These are phyloP conservation scores for Spodoptera litura DNA, from an alignment of 1,140 invertebrate species.

Conservation along the genomic window DNA sequence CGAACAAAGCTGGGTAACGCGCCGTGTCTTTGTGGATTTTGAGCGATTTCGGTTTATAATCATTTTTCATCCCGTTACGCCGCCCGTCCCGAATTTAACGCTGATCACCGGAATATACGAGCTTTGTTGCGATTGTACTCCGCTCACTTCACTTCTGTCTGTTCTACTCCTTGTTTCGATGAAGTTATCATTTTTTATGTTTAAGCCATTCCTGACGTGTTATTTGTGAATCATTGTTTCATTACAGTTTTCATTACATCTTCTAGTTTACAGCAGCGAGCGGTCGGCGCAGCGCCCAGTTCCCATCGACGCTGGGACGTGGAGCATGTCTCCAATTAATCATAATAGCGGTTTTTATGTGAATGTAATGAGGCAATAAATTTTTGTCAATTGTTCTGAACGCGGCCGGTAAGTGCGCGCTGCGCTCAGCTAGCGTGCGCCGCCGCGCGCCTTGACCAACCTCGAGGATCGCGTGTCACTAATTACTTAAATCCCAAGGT, in stretches of 20 bases:
- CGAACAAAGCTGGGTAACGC: constrained; percentile 84
- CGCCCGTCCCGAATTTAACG: constrained; percentile 72
- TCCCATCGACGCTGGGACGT: constrained; percentile 7
- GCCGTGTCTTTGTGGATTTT: constrained; percentile 85
- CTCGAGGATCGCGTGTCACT: constrained; percentile 25
- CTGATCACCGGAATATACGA: constrained; percentile 65
- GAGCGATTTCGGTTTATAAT: constrained; percentile 83
- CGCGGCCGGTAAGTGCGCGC: neutral
- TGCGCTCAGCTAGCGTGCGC: constrained; percentile 24
- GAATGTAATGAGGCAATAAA: constrained; percentile 29
- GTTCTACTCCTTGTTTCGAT: neutral
- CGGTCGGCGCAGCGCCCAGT: neutral
- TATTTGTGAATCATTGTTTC: too few relatives aligned
- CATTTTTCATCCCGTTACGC: constrained; percentile 76
- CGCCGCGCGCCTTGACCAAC: constrained; percentile 52
- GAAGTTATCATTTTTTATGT: neutral
- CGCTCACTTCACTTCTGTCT: constrained; percentile 6
- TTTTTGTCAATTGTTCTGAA: constrained; percentile 25
- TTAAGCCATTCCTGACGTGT: neutral
- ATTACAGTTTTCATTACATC: too few relatives aligned
- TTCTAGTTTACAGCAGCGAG: too few relatives aligned
- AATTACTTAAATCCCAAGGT: constrained; percentile 46
- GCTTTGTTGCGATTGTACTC: constrained; percentile 49
- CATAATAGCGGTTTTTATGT: constrained; percentile 29
- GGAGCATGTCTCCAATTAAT: constrained; percentile 24